Evolutionary conservation across 2,888 invertebrate genomes (phyloP), one percentile per base, ranked within the genome.

Genomic region (Euphydryas editha): DNA sequence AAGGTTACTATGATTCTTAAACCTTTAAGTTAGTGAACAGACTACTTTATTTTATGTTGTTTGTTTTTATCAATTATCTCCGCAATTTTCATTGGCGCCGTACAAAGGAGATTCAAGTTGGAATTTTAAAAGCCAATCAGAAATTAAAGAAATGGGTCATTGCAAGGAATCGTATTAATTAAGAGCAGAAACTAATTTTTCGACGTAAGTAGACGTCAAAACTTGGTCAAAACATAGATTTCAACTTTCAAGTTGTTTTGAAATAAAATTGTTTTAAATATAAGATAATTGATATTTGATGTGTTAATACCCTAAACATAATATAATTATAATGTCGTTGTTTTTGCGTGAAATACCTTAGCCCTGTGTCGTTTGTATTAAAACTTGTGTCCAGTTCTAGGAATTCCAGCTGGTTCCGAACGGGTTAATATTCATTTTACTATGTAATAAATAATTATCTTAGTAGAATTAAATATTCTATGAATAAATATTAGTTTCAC

Each of bases 191-290:
- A 80, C 74, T 54, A 66, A 76, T 74, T 76, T 75, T 74, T 72
- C 69, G 69, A 75, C 73, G 72, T 74, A 73, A 72, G 72, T 70
- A 69, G 54, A 75, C 68, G 77, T 78, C 78, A 83, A 81, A 82
- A 77, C 76, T 75, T 81, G 76, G 77, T 81, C 86, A 88, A 87
- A 88, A 88, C 87, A 88, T 80, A 76, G 70, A 71, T 72, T 76
- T 76, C 71, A 73, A 72, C 78, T 84, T 87, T 76, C 71, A 73
- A 72, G 79, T 84, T 87, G 86, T 88, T 87, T 85, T 87, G 80
- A 77, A 79, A 74, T 56, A 66, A 71, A 72, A 69, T 73, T 70
- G 56, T 71, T 62, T 64, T 65, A 46, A 51, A 59, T 69, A 71
- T 71, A 17, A 13, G 13, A 60, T 65, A 73, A 56, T 61, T 62